phyloP scores from a whole-genome alignment of 2,888 invertebrate species.

The Conchocele bisecta region DNA sequence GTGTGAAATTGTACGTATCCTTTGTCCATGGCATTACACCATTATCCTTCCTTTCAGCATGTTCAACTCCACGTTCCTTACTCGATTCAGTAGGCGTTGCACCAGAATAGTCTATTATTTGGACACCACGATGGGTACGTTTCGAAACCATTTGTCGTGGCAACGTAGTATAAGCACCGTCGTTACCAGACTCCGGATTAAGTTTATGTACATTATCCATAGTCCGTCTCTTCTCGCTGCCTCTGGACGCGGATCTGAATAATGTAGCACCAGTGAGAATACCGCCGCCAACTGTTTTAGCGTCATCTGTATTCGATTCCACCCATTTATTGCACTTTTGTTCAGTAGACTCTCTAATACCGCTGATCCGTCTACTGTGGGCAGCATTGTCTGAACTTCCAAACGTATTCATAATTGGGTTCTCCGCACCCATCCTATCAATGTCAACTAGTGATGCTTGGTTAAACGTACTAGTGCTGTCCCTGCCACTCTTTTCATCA shows the following conservation, averaged over 20 bases:
- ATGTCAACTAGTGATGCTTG: too few species aligned
- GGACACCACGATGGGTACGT: slow-evolving; percentile 15
- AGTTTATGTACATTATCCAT: not conserved
- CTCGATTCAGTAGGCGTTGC: not conserved
- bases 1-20: slow-evolving; percentile 18
- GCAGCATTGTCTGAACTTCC: too few species aligned
- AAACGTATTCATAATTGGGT: too few species aligned
- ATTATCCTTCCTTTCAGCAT: not conserved
- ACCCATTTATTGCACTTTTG: slow-evolving; percentile 48
- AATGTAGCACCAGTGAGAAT: slow-evolving; percentile 51
- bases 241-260: slow-evolving; percentile 29
- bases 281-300: slow-evolving; percentile 14
- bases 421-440: too few species aligned
- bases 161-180: not conserved
- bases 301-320: slow-evolving; percentile 12
- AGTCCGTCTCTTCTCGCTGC: not conserved
- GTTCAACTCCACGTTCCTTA: not conserved
- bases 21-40: slow-evolving; percentile 33
- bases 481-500: too few species aligned
- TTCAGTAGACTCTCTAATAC: too few species aligned
- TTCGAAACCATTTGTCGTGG: not conserved
- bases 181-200: not conserved
- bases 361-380: too few species aligned
- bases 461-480: too few species aligned
- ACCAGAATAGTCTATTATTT: slow-evolving; percentile 16